These are phyloP conservation scores for Pammene aurita DNA, from an alignment of 2,888 invertebrate genomes.

Conservation along the genomic window DNA sequence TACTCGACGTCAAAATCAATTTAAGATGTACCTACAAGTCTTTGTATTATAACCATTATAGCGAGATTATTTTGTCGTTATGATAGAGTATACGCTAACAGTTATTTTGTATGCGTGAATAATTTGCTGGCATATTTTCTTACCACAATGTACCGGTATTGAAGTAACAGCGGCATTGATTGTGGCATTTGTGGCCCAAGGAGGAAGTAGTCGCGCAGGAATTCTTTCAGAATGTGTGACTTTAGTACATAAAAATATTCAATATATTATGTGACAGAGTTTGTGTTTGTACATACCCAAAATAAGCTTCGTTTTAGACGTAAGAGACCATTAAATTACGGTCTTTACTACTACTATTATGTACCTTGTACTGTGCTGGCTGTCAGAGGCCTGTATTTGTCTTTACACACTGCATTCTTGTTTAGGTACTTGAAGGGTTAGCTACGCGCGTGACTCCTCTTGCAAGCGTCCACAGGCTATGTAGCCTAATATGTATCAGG, in stretches of 20 bases:
- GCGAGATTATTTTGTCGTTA: constrained; percentile 48
- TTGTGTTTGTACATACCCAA: too few relatives aligned
- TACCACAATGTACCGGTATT: constrained; percentile 54
- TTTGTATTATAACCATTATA: constrained; percentile 42
- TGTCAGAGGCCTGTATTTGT: too few relatives aligned
- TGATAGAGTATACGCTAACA: constrained; percentile 53
- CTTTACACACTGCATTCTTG: too few relatives aligned
- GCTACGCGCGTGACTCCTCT: too few relatives aligned
- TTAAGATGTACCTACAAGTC: constrained; percentile 44
- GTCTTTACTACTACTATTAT: too few relatives aligned
- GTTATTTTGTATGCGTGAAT: constrained; percentile 55
- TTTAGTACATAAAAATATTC: neutral
- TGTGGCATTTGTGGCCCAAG: constrained; percentile 36
- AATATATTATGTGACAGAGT: neutral
- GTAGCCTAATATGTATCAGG: too few relatives aligned
- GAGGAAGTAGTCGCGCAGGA: constrained; percentile 31
- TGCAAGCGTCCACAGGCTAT: too few relatives aligned
- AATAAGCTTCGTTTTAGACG: too few relatives aligned
- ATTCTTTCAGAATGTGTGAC: neutral
- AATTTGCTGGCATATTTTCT: constrained; percentile 51
- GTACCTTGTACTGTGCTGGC: too few relatives aligned
- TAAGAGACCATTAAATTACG: too few relatives aligned
- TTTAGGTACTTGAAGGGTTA: too few relatives aligned
- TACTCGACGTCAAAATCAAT: constrained; percentile 47
- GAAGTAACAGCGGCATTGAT: constrained; percentile 41